Percentiles rank a stretch among this genome's conserved stretches.
phyloP scores from a whole-genome alignment of 2,888 invertebrate species.

The Blastobasis lacticolella region DNA sequence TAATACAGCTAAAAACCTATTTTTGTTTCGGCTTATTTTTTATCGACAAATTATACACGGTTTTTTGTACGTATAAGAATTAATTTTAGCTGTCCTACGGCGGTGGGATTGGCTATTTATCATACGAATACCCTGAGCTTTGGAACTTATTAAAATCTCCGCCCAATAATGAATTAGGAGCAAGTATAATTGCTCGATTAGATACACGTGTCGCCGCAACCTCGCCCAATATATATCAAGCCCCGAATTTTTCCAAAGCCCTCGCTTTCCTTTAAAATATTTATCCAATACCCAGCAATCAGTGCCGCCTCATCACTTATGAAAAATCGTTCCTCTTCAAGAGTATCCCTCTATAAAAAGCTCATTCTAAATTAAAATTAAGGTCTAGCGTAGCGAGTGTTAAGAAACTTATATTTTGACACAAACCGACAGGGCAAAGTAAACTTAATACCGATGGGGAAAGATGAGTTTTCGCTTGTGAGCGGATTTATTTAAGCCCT shows the following conservation, averaged over 20 bases:
- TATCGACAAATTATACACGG: background rate
- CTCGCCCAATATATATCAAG: conserved; percentile 56
- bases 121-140: conserved; percentile 27
- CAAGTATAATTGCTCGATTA: conserved; percentile 56
- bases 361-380: conserved; percentile 73
- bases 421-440: conserved; percentile 20
- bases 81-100: conserved; percentile 11
- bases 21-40: background rate
- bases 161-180: conserved; percentile 32
- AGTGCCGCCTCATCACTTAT: conserved; percentile 71
- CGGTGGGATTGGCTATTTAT: conserved; percentile 24
- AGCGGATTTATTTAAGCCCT: conserved; percentile 35
- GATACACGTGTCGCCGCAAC: conserved; percentile 61
- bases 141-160: conserved; percentile 37
- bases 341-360: conserved; percentile 66
- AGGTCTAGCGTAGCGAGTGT: conserved; percentile 62
- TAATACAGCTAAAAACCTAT: background rate
- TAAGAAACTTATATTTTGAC: conserved; percentile 42
- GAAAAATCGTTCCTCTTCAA: conserved; percentile 66
- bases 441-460: conserved; percentile 22
- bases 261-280: conserved; percentile 62
- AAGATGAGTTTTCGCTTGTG: conserved; percentile 24
- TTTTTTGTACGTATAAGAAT: conserved; percentile 12
- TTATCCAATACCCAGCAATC: conserved; percentile 66
- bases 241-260: conserved; percentile 46